Evolutionary conservation across 2,888 invertebrate genomes (phyloP), one percentile per base, ranked within the genome.

Genomic region (Coecobrya sp.): DNA sequence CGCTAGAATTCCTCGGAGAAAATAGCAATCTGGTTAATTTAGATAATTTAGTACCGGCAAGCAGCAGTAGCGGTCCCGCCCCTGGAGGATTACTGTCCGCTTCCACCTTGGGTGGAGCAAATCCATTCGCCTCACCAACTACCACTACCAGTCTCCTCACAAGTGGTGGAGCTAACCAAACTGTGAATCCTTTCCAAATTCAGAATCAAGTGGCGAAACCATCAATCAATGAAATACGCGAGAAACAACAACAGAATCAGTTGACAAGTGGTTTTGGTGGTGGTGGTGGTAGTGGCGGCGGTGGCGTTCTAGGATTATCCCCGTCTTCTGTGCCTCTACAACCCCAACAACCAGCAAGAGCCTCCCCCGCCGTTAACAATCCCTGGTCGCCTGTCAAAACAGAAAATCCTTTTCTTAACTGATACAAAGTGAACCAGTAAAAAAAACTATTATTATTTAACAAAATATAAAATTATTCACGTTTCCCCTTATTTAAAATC

Each of bases 11-110:
- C 96, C 97, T 99, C 86, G 99, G 99, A 70, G 99, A 99, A 96
- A 99, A 99, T 96, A 99, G 99, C 13, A 97, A 98, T 95, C 97
- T 99, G 95, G 99, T 99, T 94, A 99, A 99, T 97, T 97, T 99
- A 96, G 99, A 99, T 96, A 98, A 99, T 96, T 97, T 99, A 95
- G 98, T 99, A 95, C 97, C 96, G 87, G 96, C 76, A 36, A 86
- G 59, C 10, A 86, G 52, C 45, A 49, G 59, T 68, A 36, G 82
- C 70, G 36, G 81, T 65, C 36, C 42, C n/a, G 45, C 81, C 25
- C n/a, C 45, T 25, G 27, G 30, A 89, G 81, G 62, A 68, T 90
- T 42, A 85, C 36, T 68, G 86, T 27, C 82, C 3, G 30, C 68
- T 22, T 89, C 86, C 11, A 55, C 91, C 25, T 59, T 91, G 30